Base-by-base conservation (phyloP, 1,140 invertebrate genomes). In the Lasioglossum albipes region DNA sequence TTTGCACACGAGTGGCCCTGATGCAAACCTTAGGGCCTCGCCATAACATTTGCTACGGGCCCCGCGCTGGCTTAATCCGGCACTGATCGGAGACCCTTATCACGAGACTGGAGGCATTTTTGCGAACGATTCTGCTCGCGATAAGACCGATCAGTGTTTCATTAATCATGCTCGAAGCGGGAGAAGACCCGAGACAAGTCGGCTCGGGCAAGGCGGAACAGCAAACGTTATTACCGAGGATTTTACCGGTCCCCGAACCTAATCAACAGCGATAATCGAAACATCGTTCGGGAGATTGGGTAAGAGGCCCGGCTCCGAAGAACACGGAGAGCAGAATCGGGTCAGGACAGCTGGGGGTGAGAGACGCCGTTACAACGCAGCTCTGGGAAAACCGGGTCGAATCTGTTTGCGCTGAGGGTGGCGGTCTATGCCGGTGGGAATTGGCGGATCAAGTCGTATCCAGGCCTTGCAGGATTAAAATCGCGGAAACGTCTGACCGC, bases 371-470 rank as follows among this genome's bases (percentile, higher is more conserved):
- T 57, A 27, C 45, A 66, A 57, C 16, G 49, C 7, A 27, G 41
- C 64, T 31, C 52, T 18, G 52, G 52, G 57, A 16, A 22, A 74
- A 66, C 22, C 22, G 45, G 70, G 71, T 74, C 66, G 77, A 74
- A 31, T 79, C 70, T 79, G 70, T 79, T 79, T 79, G 70, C 77
- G 52, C 41, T 27, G 66, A 49, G 66, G 66, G 49, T 74, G 7
- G 61, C 20, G 18, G 22, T 18, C 49, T 74, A 22, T 9, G 52
- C 61, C 27, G 41, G 45, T 54, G 68, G 68, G 77, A 79, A 79
- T 79, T 74, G 70, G 77, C 73, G 70, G 77, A 79, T 79, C 77
- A 79, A 74, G 77, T 42, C 18, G 62, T 74, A 73, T 66, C 70
- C 62, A 16, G 41, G 22, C 61, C 31, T 20, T 27, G 27, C 41